A percentile compares a stretch with the other conserved stretches of the same genome.
phyloP scores from a whole-genome alignment of 2,113 vertebrate genomes.

The Baryphthengus martii region DNA sequence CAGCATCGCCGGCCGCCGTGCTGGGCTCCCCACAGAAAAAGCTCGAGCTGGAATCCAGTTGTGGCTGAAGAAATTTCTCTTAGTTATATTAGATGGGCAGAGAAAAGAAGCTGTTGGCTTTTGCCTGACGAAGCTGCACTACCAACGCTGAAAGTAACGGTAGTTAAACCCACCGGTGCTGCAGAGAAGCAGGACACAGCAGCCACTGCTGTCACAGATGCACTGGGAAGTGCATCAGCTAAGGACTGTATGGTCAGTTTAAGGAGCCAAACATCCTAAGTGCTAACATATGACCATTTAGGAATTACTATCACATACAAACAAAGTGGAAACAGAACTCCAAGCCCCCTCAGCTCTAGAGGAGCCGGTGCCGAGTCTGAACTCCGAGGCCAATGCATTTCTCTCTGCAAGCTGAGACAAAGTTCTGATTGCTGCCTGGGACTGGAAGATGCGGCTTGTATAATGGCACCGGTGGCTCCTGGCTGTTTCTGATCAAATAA shows the following conservation, averaged over 20 bases:
- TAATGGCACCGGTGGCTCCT: not conserved
- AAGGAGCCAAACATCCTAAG: not conserved
- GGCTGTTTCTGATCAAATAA: not conserved
- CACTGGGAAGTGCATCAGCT: not conserved
- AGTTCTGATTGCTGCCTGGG: not conserved
- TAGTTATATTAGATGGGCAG: not conserved
- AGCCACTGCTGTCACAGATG: not conserved
- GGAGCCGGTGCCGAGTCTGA: not conserved
- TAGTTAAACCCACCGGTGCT: not conserved
- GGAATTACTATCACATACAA: not conserved
- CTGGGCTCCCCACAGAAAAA: not conserved
- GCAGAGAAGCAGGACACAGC: not conserved
- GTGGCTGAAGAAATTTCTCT: not conserved
- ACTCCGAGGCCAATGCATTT: accelerated
- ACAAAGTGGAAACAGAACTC: not conserved
- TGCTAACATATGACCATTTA: not conserved
- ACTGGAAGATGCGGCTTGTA: not conserved
- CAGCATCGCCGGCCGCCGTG: not conserved
- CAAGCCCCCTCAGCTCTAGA: not conserved
- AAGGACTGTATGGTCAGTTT: not conserved
- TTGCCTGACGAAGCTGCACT: not conserved
- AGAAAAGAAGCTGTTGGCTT: not conserved
- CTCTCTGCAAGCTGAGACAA: not conserved
- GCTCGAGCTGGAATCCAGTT: not conserved
- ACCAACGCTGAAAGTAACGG: not conserved